Conservation (phyloP, 2,888 invertebrate genomes). For the Leptodirus hochenwartii region DNA sequence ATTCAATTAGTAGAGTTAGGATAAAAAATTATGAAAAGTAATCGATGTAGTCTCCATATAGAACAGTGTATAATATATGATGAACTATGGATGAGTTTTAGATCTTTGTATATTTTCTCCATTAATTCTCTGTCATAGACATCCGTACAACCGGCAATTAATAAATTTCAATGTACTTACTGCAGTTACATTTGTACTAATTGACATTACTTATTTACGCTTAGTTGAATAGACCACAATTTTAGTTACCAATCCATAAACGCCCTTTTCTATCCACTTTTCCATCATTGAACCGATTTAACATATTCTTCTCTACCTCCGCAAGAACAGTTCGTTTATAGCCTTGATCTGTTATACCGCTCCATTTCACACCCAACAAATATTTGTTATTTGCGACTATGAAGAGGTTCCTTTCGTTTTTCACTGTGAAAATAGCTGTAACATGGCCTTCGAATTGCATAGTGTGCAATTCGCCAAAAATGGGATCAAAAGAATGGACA, state of each 20-base stretch:
- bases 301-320: slow-evolving; percentile 27
- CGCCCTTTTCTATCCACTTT: slow-evolving; percentile 36
- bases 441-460: slow-evolving; percentile 20
- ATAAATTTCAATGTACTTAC: too few relatives aligned
- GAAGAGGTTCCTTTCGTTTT: slow-evolving; percentile 22
- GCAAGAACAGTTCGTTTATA: slow-evolving; percentile 18
- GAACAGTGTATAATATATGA: too few relatives aligned
- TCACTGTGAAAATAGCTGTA: slow-evolving; percentile 26
- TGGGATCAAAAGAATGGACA: slow-evolving; percentile 25
- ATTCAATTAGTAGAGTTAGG: too few relatives aligned
- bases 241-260: slow-evolving; percentile 36
- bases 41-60: too few relatives aligned
- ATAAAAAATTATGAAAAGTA: too few relatives aligned
- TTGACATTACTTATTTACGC: too few relatives aligned
- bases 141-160: too few relatives aligned
- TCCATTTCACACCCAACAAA: slow-evolving; percentile 31
- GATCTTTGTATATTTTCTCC: too few relatives aligned
- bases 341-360: slow-evolving; percentile 19
- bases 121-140: too few relatives aligned
- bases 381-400: slow-evolving; percentile 25
- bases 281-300: slow-evolving; percentile 38
- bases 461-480: slow-evolving; percentile 25
- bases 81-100: too few relatives aligned
- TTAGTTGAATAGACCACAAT: too few relatives aligned
- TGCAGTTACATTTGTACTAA: too few relatives aligned